phyloP scores from a whole-genome alignment of 2,797 vertebrate species.

The Coendou prehensilis region DNA sequence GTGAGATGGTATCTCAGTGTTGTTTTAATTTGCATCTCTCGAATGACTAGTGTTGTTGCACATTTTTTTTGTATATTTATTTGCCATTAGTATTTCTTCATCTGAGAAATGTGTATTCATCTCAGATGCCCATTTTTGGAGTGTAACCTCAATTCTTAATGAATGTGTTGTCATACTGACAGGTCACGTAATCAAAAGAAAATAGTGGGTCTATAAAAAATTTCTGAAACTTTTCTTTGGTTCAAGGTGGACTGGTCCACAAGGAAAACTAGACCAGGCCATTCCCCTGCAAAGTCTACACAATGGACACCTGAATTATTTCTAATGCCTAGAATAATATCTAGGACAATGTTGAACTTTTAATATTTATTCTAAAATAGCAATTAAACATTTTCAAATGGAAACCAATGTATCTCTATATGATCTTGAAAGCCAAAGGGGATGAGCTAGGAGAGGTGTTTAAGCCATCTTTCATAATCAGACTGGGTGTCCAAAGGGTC shows the following conservation, averaged over 20 bases:
- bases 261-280: not conserved
- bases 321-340: not conserved
- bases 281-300: not conserved
- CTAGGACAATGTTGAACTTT: not conserved
- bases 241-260: not conserved
- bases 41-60: too few species aligned
- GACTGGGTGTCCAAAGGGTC: not conserved
- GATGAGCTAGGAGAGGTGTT: not conserved
- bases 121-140: too few species aligned
- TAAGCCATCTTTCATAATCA: not conserved
- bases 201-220: not conserved
- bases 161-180: not conserved
- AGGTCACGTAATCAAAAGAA: conserved; percentile 12
- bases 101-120: too few species aligned
- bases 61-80: too few species aligned
- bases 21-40: too few species aligned
- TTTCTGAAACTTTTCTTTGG: not conserved
- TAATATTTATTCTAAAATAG: conserved; percentile 17
- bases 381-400: conserved; percentile 52
- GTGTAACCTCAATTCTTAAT: too few species aligned
- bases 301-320: not conserved
- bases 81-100: too few species aligned
- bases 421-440: not conserved
- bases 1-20: too few species aligned
- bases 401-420: not conserved